These are phyloP conservation scores for Alligator mississippiensis DNA, from an alignment of 2,113 vertebrate genomes.

Conservation along the genomic window DNA sequence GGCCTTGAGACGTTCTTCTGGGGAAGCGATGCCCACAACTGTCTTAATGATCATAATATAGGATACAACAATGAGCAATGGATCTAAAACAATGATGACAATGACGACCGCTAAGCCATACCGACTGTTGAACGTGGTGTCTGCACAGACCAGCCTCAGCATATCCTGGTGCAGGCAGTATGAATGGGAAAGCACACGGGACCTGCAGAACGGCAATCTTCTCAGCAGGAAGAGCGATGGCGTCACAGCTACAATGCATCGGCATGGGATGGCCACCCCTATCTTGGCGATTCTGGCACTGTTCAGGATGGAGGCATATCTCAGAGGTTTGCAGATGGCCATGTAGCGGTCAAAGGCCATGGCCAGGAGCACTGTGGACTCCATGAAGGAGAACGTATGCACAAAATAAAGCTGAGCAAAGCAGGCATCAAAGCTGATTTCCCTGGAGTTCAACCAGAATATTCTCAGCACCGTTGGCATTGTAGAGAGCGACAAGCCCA, in stretches of 20 bases:
- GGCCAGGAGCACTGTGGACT: slow-evolving; percentile 52
- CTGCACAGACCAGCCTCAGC: slow-evolving; percentile 45
- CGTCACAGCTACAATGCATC: background rate
- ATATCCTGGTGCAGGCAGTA: slow-evolving; percentile 69
- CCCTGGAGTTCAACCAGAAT: slow-evolving; percentile 29
- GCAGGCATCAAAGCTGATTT: background rate
- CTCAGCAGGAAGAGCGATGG: slow-evolving; percentile 23
- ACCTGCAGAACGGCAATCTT: slow-evolving; percentile 25
- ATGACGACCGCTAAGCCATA: background rate
- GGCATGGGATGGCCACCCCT: background rate
- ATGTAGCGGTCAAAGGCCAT: slow-evolving; percentile 61
- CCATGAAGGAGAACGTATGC: slow-evolving; percentile 30
- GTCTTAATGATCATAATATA: slow-evolving; percentile 34
- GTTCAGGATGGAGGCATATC: slow-evolving; percentile 19
- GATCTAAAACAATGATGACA: slow-evolving; percentile 21
- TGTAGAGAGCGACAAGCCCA: slow-evolving; percentile 56
- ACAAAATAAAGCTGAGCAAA: slow-evolving; percentile 57
- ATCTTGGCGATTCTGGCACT: background rate
- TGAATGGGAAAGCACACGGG: slow-evolving; percentile 43
- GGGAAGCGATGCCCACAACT: slow-evolving; percentile 10
- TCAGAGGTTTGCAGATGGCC: slow-evolving; percentile 45
- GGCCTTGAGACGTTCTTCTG: background rate
- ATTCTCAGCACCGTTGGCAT: slow-evolving; percentile 47
- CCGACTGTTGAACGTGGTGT: slow-evolving; percentile 17
- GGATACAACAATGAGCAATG: slow-evolving; percentile 45